Conservation (phyloP, 2,113 vertebrate genomes). For the Felis chaus region DNA sequence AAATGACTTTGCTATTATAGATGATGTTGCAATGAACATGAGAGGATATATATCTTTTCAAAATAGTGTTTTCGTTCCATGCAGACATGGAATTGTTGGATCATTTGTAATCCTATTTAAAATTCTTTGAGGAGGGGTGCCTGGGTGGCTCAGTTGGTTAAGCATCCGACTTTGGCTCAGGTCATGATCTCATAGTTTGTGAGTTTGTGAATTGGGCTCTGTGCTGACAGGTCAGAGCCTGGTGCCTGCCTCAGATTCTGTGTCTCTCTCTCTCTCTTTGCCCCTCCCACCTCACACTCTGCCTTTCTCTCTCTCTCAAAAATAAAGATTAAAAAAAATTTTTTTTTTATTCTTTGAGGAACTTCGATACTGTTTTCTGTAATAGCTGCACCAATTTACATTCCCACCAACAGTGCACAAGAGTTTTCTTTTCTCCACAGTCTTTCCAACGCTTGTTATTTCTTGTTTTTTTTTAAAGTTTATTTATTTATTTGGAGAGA, state of each 20-base stretch:
- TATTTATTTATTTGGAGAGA: neutral
- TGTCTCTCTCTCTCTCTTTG: too few relatives aligned
- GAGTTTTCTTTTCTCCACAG: neutral
- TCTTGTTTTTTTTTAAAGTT: neutral
- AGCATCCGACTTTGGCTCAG: too few relatives aligned
- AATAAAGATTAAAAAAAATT: too few relatives aligned
- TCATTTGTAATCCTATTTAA: neutral
- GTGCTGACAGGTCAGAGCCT: too few relatives aligned
- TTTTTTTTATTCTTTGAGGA: neutral
- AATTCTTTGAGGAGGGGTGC: neutral
- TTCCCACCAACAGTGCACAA: neutral
- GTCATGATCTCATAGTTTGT: too few relatives aligned
- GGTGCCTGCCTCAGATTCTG: too few relatives aligned
- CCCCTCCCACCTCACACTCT: too few relatives aligned
- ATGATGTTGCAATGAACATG: neutral
- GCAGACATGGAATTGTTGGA: neutral
- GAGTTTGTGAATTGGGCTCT: too few relatives aligned
- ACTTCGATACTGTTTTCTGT: neutral
- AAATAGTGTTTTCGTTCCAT: neutral
- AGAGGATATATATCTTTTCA: neutral
- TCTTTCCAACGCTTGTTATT: neutral
- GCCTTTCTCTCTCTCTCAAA: too few relatives aligned
- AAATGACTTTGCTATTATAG: neutral
- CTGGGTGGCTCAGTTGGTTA: too few relatives aligned
- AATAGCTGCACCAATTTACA: neutral